Evolutionary conservation across 2,113 vertebrate species (phyloP).

Genomic region (Thalassoma bifasciatum): DNA sequence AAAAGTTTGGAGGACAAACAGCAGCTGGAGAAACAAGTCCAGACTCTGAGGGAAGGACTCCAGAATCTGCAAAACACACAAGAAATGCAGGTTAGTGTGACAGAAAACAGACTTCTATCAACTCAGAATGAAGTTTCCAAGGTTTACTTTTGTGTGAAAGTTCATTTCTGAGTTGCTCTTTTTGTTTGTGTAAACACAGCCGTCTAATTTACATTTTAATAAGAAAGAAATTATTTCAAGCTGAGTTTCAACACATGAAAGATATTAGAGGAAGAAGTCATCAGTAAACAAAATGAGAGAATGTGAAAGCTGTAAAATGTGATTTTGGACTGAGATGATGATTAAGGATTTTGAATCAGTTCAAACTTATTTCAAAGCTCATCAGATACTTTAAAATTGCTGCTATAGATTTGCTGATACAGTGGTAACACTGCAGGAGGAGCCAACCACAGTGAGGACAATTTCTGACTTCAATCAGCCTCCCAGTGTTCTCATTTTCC

Average conservation of each 20-base stretch:
- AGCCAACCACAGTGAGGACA: not conserved
- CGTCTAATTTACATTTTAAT: constrained; percentile 61
- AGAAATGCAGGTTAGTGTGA: constrained; percentile 68
- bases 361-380: constrained; percentile 11
- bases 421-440: constrained; percentile 16
- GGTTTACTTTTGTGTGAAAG: not conserved
- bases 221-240: constrained; percentile 55
- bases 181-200: constrained; percentile 13
- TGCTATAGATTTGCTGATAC: constrained; percentile 20
- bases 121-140: not conserved
- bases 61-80: constrained; percentile 74
- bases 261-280: constrained; percentile 35
- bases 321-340: constrained; percentile 16
- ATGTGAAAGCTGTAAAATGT: not conserved
- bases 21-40: constrained; percentile 89
- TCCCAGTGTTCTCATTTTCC: constrained; percentile 35
- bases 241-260: constrained; percentile 29
- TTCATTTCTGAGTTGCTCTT: constrained; percentile 17
- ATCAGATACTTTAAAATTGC: constrained; percentile 27
- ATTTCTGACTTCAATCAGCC: constrained; percentile 33
- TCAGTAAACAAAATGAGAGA: constrained; percentile 32
- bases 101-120: too few species aligned
- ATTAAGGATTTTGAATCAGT: constrained; percentile 20
- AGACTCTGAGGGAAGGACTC: constrained; percentile 91
- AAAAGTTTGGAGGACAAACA: constrained; percentile 90